phyloP scores from a whole-genome alignment of 35 echinoderm and acorn worm genomes.

The Anneissia japonica region DNA sequence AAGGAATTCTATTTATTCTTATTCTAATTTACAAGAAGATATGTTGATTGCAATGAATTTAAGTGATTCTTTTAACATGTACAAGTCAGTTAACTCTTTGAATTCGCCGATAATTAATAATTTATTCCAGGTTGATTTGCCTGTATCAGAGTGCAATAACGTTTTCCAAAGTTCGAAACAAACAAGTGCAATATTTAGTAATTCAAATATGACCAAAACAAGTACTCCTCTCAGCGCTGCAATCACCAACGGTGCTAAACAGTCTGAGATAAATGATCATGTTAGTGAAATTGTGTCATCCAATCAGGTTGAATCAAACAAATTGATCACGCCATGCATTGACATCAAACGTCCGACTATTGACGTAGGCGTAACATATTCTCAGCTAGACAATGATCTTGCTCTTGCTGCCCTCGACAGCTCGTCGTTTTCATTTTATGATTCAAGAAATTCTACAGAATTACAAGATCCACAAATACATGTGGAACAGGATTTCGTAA shows the following conservation, averaged over 20 bases:
- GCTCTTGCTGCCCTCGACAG: constrained; percentile 6
- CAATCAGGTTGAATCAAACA: background rate
- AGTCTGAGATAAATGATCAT: background rate
- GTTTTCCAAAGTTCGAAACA: background rate
- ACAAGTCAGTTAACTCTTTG: background rate
- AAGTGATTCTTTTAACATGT: constrained; percentile 1
- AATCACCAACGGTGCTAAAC: background rate
- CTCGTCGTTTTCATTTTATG: background rate
- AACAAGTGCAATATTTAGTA: background rate
- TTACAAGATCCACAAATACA: background rate
- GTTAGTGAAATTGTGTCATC: background rate
- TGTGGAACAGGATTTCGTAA: background rate
- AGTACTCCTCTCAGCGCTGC: background rate
- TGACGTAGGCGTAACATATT: background rate
- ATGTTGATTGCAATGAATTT: constrained; percentile 5
- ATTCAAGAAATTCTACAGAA: background rate
- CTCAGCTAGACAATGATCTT: constrained; percentile 37
- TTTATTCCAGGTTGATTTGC: background rate
- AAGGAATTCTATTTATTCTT: background rate
- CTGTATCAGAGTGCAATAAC: background rate
- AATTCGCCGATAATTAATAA: background rate
- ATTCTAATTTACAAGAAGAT: constrained; percentile 10
- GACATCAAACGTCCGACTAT: background rate
- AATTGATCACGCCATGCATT: background rate
- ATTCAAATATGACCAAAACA: background rate